Conservation (phyloP, 2,797 vertebrate genomes). For the Clarias fuscus region DNA sequence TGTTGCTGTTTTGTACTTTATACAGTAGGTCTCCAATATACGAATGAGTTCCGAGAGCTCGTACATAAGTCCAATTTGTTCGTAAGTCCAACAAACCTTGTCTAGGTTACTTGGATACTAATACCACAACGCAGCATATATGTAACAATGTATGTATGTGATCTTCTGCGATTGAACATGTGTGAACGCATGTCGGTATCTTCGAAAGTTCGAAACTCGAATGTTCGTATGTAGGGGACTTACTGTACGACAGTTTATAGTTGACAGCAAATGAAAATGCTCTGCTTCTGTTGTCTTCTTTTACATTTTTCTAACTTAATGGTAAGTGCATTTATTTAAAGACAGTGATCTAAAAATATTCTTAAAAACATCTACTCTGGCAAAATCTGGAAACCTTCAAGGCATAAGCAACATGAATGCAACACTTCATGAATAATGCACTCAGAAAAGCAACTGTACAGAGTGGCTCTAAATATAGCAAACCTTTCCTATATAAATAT, state of each 20-base stretch:
- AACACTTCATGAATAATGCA: background rate
- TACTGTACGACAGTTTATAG: background rate
- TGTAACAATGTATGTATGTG: too few species aligned
- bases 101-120: too few species aligned
- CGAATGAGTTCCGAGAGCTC: too few species aligned
- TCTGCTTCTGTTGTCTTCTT: background rate
- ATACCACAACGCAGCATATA: too few species aligned
- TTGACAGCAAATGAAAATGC: background rate
- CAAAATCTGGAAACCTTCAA: background rate
- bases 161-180: too few species aligned
- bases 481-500: background rate
- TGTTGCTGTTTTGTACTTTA: too few species aligned
- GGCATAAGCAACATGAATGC: background rate
- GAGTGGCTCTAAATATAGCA: background rate
- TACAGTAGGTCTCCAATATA: background rate
- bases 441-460: background rate
- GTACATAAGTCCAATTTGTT: too few species aligned
- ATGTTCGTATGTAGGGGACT: background rate
- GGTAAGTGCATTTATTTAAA: background rate
- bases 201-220: too few species aligned
- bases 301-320: background rate
- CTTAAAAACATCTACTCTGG: background rate
- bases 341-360: background rate
- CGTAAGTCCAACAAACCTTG: too few species aligned
- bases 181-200: too few species aligned